These are phyloP conservation scores for Falco peregrinus DNA, from an alignment of 2,797 vertebrate species.

Conservation along the genomic window DNA sequence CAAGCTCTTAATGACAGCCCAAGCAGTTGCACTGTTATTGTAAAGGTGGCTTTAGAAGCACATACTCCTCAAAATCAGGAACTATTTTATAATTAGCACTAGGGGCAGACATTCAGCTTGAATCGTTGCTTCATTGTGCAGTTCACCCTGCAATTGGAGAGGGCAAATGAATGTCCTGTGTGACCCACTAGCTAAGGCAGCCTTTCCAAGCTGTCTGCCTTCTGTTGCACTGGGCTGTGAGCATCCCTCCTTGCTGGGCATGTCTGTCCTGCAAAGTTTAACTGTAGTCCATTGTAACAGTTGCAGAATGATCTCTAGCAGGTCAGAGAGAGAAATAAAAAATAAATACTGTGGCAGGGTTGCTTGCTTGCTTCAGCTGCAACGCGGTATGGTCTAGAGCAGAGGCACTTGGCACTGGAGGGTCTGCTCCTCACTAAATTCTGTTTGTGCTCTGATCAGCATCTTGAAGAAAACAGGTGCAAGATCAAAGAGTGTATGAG, in stretches of 20 bases:
- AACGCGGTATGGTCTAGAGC: background rate
- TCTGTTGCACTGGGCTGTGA: background rate
- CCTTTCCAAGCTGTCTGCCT: background rate
- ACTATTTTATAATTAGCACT: background rate
- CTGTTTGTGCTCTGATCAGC: background rate
- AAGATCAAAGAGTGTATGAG: background rate
- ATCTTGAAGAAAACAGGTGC: too few relatives aligned
- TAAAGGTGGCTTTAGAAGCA: background rate
- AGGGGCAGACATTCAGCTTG: rapidly evolving
- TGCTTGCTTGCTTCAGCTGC: background rate
- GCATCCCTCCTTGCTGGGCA: background rate
- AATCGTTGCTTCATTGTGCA: rapidly evolving
- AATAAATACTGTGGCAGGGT: background rate
- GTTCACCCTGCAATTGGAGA: background rate
- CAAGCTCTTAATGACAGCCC: background rate
- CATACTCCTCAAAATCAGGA: background rate
- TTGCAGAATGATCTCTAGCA: background rate
- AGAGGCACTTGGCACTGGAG: background rate
- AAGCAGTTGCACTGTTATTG: background rate
- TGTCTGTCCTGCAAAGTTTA: rapidly evolving
- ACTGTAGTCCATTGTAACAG: background rate
- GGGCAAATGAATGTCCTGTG: background rate
- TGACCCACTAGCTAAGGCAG: rapidly evolving
- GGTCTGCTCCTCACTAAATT: background rate
- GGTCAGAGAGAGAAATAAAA: background rate